Conservation (phyloP, 2,888 invertebrate species). For the Callosobruchus maculatus region DNA sequence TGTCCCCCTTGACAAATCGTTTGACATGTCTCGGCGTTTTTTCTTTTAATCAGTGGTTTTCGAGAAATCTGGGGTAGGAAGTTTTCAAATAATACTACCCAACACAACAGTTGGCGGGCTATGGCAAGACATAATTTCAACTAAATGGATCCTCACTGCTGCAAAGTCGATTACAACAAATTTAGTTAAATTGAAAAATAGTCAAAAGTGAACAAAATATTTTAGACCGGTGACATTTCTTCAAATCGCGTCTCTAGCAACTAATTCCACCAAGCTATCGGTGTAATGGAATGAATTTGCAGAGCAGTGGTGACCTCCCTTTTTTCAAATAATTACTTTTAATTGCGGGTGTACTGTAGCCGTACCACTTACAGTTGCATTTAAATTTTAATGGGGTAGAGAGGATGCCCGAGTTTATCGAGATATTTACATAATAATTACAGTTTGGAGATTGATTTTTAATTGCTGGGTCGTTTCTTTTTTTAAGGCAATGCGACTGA, state of each 20-base stretch:
- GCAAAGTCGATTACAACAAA: no score
- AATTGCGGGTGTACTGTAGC: neutral
- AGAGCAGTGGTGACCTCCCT: neutral
- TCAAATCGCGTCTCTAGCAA: neutral
- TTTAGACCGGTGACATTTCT: no score
- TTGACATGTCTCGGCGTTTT: no score
- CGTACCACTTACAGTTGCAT: neutral
- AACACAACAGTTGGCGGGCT: no score
- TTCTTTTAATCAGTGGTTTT: no score
- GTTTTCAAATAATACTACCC: no score
- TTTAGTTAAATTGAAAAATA: no score
- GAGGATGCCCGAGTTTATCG: neutral
- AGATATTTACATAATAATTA: neutral
- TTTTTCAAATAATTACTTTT: neutral
- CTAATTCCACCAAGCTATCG: neutral
- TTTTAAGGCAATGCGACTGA: neutral
- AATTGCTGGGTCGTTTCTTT: neutral
- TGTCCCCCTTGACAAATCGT: no score
- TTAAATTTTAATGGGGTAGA: neutral
- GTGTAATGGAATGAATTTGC: neutral
- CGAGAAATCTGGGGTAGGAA: no score
- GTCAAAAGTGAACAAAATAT: no score
- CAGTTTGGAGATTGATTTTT: neutral
- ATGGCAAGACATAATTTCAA: no score
- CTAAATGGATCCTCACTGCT: no score